Conservation (phyloP, 2,888 invertebrate species). For the Drosophila lutescens region DNA sequence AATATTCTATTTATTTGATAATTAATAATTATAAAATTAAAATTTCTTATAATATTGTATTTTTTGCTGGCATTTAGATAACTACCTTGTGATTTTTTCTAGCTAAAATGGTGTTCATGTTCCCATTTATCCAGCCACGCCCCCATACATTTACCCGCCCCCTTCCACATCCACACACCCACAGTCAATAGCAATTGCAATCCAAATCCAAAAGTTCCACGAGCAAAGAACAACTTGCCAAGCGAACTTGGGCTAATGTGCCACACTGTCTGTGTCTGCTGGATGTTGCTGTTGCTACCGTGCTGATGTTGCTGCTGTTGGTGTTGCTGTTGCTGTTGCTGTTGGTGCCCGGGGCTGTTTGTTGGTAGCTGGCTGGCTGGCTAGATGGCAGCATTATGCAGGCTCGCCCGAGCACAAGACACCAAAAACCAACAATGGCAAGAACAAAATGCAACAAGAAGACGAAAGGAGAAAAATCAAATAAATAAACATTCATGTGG, state of each 20-base stretch:
- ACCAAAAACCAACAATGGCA: slow-evolving; percentile 45
- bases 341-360: slow-evolving; percentile 41
- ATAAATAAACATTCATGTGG: slow-evolving; percentile 68
- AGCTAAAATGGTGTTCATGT: slow-evolving; percentile 7
- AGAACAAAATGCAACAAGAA: slow-evolving; percentile 43
- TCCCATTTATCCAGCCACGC: slow-evolving; percentile 7
- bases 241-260: slow-evolving; percentile 57
- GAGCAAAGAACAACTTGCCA: slow-evolving; percentile 32
- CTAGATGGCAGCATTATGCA: slow-evolving; percentile 48
- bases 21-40: too few relatives aligned
- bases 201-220: slow-evolving; percentile 26
- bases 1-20: too few relatives aligned
- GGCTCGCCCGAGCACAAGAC: slow-evolving; percentile 47
- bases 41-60: too few relatives aligned
- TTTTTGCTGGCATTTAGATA: too few relatives aligned
- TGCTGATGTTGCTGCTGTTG: slow-evolving; percentile 14
- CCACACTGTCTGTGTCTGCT: slow-evolving; percentile 30
- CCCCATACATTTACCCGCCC: neutral
- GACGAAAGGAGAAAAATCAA: slow-evolving; percentile 55
- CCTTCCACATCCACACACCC: neutral
- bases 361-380: slow-evolving; percentile 33
- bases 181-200: slow-evolving; percentile 44
- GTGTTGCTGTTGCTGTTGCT: slow-evolving; percentile 40
- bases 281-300: slow-evolving; percentile 1
- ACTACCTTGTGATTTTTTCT: neutral